phyloP scores from a whole-genome alignment of 2,888 invertebrate species.

The Holacanthella duospinosa region DNA sequence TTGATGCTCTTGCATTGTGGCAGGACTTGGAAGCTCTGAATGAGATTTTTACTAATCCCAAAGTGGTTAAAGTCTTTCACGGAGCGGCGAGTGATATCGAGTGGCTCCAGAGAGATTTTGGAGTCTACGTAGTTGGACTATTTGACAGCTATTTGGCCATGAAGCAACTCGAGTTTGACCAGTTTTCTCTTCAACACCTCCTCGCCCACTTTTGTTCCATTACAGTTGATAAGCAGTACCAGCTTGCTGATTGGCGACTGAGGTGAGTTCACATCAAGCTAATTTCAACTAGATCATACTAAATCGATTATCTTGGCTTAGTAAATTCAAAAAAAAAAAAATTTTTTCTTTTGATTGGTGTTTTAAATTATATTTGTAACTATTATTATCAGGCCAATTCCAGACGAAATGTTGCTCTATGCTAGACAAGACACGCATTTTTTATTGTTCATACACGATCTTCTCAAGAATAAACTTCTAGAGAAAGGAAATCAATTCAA shows the following conservation, averaged over 20 bases:
- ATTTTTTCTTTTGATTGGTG: background rate
- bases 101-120: slow-evolving; percentile 93
- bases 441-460: slow-evolving; percentile 76
- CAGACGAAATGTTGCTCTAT: slow-evolving; percentile 49
- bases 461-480: slow-evolving; percentile 63
- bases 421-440: slow-evolving; percentile 93
- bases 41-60: slow-evolving; percentile 77
- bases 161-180: slow-evolving; percentile 56
- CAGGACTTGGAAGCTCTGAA: slow-evolving; percentile 72
- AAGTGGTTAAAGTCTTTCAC: slow-evolving; percentile 86
- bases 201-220: slow-evolving; percentile 67
- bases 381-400: slow-evolving; percentile 45
- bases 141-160: slow-evolving; percentile 92
- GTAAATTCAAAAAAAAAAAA: too few species aligned
- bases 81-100: slow-evolving; percentile 77
- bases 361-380: too few species aligned
- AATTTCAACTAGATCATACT: background rate
- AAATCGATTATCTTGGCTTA: background rate
- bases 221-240: slow-evolving; percentile 76
- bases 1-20: slow-evolving; percentile 77
- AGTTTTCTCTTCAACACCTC: slow-evolving; percentile 65
- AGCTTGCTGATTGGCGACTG: slow-evolving; percentile 90
- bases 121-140: slow-evolving; percentile 88
- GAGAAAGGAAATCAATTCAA: slow-evolving; percentile 52
- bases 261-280: too few species aligned